phyloP scores from a whole-genome alignment of 2,797 vertebrate species.

The Acanthornis magna region DNA sequence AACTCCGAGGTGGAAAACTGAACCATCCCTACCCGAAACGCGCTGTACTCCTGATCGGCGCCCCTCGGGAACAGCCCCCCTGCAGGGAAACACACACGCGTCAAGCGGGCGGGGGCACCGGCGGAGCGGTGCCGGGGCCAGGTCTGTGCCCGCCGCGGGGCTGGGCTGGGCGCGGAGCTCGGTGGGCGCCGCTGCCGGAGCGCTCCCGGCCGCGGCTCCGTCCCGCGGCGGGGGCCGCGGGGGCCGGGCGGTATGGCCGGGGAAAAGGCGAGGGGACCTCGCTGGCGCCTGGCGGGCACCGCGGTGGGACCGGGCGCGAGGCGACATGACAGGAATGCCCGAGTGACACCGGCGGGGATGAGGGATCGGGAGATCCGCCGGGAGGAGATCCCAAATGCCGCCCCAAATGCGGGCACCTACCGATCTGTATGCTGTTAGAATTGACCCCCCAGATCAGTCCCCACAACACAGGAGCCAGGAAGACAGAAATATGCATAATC shows the following conservation, averaged over 20 bases:
- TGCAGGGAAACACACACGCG: conserved; percentile 74
- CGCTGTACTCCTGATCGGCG: conserved; percentile 99
- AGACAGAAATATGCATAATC: conserved; percentile 89
- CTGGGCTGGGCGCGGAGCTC: background rate
- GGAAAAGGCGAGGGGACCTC: background rate
- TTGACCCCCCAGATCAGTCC: conserved; percentile 88
- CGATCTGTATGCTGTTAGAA: conserved; percentile 94
- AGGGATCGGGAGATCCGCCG: background rate
- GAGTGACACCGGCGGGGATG: background rate
- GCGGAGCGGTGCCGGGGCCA: background rate
- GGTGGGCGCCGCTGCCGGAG: background rate
- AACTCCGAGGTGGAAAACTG: conserved; percentile 95
- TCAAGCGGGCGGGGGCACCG: conserved; percentile 5
- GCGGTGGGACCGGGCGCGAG: background rate
- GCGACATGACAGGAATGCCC: background rate
- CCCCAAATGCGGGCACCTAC: conserved; percentile 75
- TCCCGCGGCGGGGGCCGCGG: background rate
- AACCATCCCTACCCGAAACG: conserved; percentile 97
- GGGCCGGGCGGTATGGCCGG: background rate
- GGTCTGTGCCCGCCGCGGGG: background rate
- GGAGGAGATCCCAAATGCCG: background rate
- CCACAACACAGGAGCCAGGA: conserved; percentile 88
- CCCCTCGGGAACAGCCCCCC: conserved; percentile 97
- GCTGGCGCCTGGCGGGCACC: background rate
- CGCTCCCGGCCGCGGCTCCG: background rate